Percentiles rank a stretch among this genome's conserved stretches.
These are phyloP conservation scores for Macrosiphum euphorbiae DNA, from an alignment of 2,888 invertebrate species.

Conservation along the genomic window DNA sequence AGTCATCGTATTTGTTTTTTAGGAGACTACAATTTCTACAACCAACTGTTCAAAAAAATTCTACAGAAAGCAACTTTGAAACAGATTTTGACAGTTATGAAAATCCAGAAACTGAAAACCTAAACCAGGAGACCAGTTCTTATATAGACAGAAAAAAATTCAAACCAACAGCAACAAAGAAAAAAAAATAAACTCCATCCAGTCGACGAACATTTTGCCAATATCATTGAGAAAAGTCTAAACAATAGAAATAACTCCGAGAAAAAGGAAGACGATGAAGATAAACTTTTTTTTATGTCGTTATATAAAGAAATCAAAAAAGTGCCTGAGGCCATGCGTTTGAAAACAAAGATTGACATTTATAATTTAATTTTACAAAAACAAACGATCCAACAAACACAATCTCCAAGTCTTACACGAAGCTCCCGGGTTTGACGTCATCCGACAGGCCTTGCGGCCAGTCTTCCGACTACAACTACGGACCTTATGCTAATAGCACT, in stretches of 20 bases:
- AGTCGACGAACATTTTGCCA: neutral
- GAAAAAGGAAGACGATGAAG: neutral
- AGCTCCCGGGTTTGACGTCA: too few relatives aligned
- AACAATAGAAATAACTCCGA: slow-evolving; percentile 4
- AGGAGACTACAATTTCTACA: slow-evolving; percentile 8
- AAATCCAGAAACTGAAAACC: slow-evolving; percentile 9
- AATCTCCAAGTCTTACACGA: neutral
- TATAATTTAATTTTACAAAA: neutral
- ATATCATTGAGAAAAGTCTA: neutral
- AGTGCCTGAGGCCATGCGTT: too few relatives aligned
- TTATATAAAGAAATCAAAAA: neutral
- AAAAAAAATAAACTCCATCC: slow-evolving; percentile 14
- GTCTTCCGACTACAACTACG: too few relatives aligned
- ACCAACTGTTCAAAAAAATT: slow-evolving; percentile 18
- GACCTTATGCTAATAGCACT: too few relatives aligned
- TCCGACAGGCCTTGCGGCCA: too few relatives aligned
- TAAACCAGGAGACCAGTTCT: neutral
- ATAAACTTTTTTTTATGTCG: neutral
- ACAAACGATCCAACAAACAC: slow-evolving; percentile 20
- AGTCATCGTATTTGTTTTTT: slow-evolving; percentile 22
- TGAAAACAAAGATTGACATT: too few relatives aligned
- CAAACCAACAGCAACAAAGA: neutral
- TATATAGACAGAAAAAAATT: slow-evolving; percentile 4
- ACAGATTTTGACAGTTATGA: neutral
- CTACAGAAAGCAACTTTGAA: slow-evolving; percentile 35